Evolutionary conservation across 2,113 vertebrate genomes (phyloP).

Genomic region (Trichomycterus rosablanca): DNA sequence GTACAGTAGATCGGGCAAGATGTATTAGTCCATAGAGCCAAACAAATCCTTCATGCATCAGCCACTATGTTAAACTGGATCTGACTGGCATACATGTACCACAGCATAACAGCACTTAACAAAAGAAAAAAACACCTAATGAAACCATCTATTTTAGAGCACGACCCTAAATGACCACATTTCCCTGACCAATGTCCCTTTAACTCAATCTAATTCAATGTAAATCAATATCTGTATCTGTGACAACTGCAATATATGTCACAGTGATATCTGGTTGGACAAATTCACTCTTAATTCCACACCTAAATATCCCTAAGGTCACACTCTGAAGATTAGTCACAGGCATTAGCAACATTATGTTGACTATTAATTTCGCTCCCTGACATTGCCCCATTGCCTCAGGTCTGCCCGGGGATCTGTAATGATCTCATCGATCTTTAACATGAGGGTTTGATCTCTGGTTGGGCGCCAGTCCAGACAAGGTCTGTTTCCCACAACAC

Average conservation of each 20-base stretch:
- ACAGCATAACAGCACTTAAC: too few species aligned
- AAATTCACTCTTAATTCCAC: not conserved
- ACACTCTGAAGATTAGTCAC: too few species aligned
- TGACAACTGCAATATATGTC: not conserved
- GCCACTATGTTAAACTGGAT: too few species aligned
- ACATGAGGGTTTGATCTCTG: not conserved
- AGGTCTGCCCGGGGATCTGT: not conserved
- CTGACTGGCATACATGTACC: too few species aligned
- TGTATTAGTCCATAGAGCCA: too few species aligned
- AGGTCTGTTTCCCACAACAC: not conserved
- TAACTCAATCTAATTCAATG: not conserved
- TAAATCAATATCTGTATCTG: not conserved
- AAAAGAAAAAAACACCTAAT: too few species aligned
- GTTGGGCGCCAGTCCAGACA: not conserved
- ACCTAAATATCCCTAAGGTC: not conserved
- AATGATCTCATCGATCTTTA: slow-evolving; percentile 13
- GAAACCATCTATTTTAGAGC: too few species aligned
- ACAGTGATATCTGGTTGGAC: not conserved
- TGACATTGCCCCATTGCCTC: not conserved
- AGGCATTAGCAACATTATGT: too few species aligned
- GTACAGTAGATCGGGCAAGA: too few species aligned
- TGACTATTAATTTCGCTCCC: not conserved
- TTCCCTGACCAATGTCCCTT: not conserved
- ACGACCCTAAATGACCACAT: not conserved
- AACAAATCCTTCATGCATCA: too few species aligned